These are phyloP conservation scores for Scrobipalpa costella DNA, from an alignment of 2,888 invertebrate genomes.

Conservation along the genomic window DNA sequence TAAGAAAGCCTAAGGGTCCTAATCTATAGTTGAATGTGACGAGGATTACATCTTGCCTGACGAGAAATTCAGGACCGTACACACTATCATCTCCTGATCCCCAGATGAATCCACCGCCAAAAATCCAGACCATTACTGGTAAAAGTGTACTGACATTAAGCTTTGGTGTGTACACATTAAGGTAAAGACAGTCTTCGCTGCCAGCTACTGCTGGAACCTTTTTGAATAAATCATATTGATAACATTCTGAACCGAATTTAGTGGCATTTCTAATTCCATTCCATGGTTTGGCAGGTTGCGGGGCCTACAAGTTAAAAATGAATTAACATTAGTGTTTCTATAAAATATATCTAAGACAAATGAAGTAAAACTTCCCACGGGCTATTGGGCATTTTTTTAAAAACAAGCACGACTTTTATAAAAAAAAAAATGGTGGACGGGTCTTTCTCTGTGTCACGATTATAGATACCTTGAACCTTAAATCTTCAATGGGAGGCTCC, in stretches of 20 bases:
- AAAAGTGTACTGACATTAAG: constrained; percentile 37
- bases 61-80: constrained; percentile 64
- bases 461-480: constrained; percentile 56
- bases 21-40: constrained; percentile 71
- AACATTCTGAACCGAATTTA: constrained; percentile 47
- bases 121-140: constrained; percentile 58
- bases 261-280: constrained; percentile 46
- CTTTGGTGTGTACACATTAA: constrained; percentile 55
- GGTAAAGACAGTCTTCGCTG: constrained; percentile 53
- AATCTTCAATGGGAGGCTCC: constrained; percentile 54
- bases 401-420: background rate
- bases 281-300: constrained; percentile 50
- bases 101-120: constrained; percentile 53
- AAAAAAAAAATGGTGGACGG: too few relatives aligned
- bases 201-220: constrained; percentile 36
- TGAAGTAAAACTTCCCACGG: too few relatives aligned
- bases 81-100: constrained; percentile 51
- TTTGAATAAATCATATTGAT: constrained; percentile 46
- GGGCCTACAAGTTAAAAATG: constrained; percentile 41
- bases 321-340: background rate
- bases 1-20: constrained; percentile 63
- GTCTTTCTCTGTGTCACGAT: background rate
- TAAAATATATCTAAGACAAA: too few relatives aligned
- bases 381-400: too few relatives aligned
- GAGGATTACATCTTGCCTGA: constrained; percentile 58